These are phyloP conservation scores for Turritopsis dohrnii DNA, from an alignment of 30 jellyfish, hydroid and myxozoan genomes.

Conservation along the genomic window DNA sequence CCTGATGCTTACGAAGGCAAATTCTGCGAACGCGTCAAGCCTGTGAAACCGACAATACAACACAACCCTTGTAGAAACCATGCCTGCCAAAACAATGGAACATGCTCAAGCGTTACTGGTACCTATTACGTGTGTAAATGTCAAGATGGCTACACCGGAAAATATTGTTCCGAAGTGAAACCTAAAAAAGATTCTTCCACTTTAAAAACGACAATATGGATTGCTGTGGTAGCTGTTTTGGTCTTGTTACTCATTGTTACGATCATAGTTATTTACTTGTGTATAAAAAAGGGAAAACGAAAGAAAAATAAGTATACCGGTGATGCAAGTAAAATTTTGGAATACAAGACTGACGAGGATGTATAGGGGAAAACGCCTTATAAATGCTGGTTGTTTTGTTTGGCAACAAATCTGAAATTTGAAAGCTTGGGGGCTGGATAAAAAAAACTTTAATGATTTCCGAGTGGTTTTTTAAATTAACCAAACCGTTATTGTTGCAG, in stretches of 20 bases:
- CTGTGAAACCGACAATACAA: neutral
- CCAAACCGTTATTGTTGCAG: neutral
- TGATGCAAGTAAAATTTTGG: neutral
- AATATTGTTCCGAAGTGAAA: neutral
- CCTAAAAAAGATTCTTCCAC: neutral
- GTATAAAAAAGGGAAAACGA: neutral
- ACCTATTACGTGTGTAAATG: conserved; percentile 2
- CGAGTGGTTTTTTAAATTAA: neutral
- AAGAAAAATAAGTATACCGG: neutral
- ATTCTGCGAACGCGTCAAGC: neutral
- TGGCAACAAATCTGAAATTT: neutral
- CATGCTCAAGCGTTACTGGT: neutral
- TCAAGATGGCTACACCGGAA: neutral
- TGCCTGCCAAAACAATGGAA: neutral
- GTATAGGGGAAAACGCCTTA: neutral
- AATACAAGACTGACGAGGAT: neutral
- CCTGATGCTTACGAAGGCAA: neutral
- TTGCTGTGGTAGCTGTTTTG: neutral
- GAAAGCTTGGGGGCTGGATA: neutral
- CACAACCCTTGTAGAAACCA: neutral
- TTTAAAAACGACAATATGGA: neutral
- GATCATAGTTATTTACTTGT: neutral
- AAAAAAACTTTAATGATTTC: neutral
- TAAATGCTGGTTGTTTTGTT: neutral
- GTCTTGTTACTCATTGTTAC: neutral